Conservation (phyloP, 2,888 invertebrate species). For the Allophyes oxyacanthae region DNA sequence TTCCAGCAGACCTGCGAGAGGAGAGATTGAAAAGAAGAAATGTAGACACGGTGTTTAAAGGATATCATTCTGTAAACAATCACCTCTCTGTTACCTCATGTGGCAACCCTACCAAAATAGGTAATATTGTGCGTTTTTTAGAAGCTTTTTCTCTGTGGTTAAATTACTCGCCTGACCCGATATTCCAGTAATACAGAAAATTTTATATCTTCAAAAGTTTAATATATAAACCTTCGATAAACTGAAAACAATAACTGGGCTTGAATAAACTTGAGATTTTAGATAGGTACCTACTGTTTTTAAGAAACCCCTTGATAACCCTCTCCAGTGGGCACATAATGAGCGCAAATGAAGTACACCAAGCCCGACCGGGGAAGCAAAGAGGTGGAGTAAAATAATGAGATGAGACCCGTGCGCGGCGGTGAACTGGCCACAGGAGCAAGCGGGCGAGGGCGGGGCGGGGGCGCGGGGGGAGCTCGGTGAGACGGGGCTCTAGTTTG, state of each 20-base stretch:
- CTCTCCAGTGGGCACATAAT: constrained; percentile 17
- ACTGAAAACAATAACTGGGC: background rate
- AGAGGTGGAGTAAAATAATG: constrained; percentile 42
- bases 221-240: background rate
- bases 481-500: constrained; percentile 52
- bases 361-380: constrained; percentile 32
- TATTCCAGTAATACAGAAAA: background rate
- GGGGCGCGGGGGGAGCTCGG: background rate
- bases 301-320: constrained; percentile 21
- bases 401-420: constrained; percentile 31
- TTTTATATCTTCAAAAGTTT: no score
- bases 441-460: constrained; percentile 15
- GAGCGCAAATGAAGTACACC: constrained; percentile 59
- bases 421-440: constrained; percentile 24
- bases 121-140: no score
- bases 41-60: no score
- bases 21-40: no score
- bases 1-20: no score
- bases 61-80: no score
- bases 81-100: no score
- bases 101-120: background rate
- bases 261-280: background rate
- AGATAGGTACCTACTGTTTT: constrained; percentile 9
- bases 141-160: no score
- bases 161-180: background rate